phyloP scores from a whole-genome alignment of 2,113 vertebrate species.

The Strigops habroptila region DNA sequence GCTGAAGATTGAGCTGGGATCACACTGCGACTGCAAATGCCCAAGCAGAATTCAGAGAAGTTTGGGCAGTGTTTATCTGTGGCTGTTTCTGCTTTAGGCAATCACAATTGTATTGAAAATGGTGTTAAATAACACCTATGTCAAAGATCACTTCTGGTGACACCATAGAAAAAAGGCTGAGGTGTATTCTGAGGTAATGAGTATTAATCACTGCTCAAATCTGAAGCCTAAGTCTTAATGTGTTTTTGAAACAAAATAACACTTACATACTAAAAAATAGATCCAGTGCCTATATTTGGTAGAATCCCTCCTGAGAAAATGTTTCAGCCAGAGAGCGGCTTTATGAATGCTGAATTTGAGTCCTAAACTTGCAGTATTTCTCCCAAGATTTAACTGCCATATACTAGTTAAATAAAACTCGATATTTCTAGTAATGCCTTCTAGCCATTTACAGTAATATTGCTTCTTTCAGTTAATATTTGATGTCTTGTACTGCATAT shows the following conservation, averaged over 20 bases:
- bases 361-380: background rate
- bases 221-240: background rate
- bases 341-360: background rate
- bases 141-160: background rate
- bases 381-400: background rate
- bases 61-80: background rate
- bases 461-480: conserved; percentile 15
- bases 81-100: background rate
- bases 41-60: background rate
- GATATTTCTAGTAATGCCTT: background rate
- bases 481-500: background rate
- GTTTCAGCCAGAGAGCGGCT: background rate
- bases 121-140: background rate
- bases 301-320: background rate
- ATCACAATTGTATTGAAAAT: background rate
- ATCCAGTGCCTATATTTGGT: background rate
- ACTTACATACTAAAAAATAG: background rate
- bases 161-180: background rate
- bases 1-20: background rate
- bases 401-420: background rate
- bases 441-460: conserved; percentile 8
- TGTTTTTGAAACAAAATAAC: background rate
- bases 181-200: background rate
- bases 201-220: background rate
- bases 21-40: background rate